Evolutionary conservation across 1,140 invertebrate species (phyloP).

Genomic region (Acromyrmex heyeri): DNA sequence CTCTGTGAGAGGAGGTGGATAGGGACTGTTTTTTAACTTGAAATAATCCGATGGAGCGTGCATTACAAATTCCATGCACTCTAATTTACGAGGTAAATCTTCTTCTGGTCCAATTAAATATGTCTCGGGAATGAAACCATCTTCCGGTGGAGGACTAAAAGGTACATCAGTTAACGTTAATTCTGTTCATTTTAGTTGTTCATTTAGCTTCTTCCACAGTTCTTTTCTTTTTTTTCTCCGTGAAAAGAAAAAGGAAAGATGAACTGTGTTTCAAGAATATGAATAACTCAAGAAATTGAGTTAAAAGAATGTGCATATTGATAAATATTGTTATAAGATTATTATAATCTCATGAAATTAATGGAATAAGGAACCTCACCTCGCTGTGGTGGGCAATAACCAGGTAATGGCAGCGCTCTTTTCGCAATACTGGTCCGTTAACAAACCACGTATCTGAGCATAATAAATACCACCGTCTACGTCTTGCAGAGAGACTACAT

Average conservation of each 20-base stretch:
- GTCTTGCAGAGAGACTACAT: constrained; percentile 95
- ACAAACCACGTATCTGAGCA: constrained; percentile 95
- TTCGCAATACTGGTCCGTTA: constrained; percentile 97
- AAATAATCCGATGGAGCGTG: constrained; percentile 97
- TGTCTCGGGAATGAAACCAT: constrained; percentile 95
- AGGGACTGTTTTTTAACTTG: constrained; percentile 92
- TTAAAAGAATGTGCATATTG: not conserved
- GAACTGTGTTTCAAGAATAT: too few relatives aligned
- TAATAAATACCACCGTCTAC: constrained; percentile 93
- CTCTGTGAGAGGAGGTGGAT: constrained; percentile 89
- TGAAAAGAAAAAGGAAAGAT: too few relatives aligned
- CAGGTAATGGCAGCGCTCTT: constrained; percentile 98
- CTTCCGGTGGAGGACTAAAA: constrained; percentile 90
- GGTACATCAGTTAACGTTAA: constrained; percentile 7
- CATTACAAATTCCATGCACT: constrained; percentile 96
- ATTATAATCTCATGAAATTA: not conserved
- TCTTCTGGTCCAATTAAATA: constrained; percentile 97
- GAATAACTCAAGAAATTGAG: too few relatives aligned
- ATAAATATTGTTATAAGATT: not conserved
- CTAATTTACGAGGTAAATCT: constrained; percentile 94
- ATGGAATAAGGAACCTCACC: constrained; percentile 72
- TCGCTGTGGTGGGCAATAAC: constrained; percentile 94
- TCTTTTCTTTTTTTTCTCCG: too few relatives aligned
- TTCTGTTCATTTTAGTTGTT: too few relatives aligned
- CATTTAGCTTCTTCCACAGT: too few relatives aligned